A percentile compares a stretch with the other conserved stretches of the same genome.
phyloP scores from a whole-genome alignment of 2,113 vertebrate genomes.

The Sula dactylatra region DNA sequence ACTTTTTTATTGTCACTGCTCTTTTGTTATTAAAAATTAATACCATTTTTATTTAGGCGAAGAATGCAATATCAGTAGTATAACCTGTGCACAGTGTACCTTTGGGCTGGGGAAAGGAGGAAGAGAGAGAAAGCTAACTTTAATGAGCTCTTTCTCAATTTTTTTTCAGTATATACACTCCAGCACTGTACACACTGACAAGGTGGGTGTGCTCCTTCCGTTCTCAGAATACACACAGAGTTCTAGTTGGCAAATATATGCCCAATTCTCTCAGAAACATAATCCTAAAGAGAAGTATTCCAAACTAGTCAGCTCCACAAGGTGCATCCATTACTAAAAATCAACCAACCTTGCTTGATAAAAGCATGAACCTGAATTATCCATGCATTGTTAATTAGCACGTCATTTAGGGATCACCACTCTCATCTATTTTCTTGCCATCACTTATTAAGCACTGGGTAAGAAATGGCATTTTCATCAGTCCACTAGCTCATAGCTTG shows the following conservation, averaged over 20 bases:
- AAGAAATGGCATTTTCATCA: not conserved
- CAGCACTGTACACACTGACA: not conserved
- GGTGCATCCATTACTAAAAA: not conserved
- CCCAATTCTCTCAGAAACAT: not conserved
- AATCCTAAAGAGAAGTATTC: not conserved
- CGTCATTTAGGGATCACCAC: not conserved
- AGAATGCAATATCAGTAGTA: not conserved
- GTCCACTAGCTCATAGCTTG: not conserved
- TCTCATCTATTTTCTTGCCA: not conserved
- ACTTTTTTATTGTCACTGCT: not conserved
- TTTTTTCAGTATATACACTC: not conserved
- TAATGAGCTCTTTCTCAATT: not conserved
- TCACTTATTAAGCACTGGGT: not conserved
- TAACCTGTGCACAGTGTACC: not conserved
- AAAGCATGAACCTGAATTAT: not conserved
- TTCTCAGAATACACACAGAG: not conserved
- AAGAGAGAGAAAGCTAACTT: not conserved
- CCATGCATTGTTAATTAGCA: not conserved
- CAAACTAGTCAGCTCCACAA: not conserved
- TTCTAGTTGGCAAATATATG: not conserved
- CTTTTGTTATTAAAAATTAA: not conserved
- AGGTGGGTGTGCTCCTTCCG: fast-evolving
- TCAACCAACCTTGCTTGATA: not conserved
- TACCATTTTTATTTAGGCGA: not conserved
- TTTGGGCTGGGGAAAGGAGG: not conserved